A percentile compares a stretch with the other conserved stretches of the same genome.
Conservation (phyloP, 2,797 vertebrate species). For the Lithobates pipiens region DNA sequence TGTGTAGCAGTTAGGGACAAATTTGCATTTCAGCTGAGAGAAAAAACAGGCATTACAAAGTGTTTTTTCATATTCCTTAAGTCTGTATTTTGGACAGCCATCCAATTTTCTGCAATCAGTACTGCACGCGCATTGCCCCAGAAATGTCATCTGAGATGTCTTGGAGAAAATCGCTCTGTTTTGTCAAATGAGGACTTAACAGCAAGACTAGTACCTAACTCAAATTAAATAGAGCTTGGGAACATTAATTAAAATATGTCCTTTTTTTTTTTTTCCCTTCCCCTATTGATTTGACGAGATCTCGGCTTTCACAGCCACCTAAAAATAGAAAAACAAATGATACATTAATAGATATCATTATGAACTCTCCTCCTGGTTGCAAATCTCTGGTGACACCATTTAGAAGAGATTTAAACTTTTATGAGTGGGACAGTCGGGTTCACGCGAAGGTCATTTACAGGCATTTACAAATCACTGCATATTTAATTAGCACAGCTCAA, state of each 20-base stretch:
- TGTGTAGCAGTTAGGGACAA: neutral
- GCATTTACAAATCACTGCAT: slow-evolving; percentile 50
- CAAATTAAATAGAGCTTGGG: slow-evolving; percentile 10
- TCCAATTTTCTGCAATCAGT: slow-evolving; percentile 18
- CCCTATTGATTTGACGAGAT: slow-evolving; percentile 28
- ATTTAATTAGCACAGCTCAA: slow-evolving; percentile 49
- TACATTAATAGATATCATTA: slow-evolving; percentile 18
- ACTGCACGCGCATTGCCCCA: slow-evolving; percentile 11
- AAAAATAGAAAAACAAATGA: slow-evolving; percentile 42
- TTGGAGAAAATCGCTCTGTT: slow-evolving; percentile 19
- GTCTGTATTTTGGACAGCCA: slow-evolving; percentile 11
- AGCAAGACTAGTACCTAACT: neutral
- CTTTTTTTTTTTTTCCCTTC: neutral
- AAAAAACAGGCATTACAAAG: neutral
- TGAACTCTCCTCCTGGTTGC: neutral
- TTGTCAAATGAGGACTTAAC: neutral
- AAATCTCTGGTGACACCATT: slow-evolving; percentile 5
- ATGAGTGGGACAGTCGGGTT: slow-evolving; percentile 14
- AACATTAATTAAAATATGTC: slow-evolving; percentile 30
- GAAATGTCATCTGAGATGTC: slow-evolving; percentile 34
- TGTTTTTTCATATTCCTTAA: slow-evolving; percentile 11
- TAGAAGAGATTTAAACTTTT: slow-evolving; percentile 30
- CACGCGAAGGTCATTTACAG: slow-evolving; percentile 36
- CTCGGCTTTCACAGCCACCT: slow-evolving; percentile 11
- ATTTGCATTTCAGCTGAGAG: too few species aligned